Percentiles rank a stretch among this genome's conserved stretches.
Evolutionary conservation across 2,797 vertebrate genomes (phyloP).

Genomic region (Mormyrus proboscirostris): DNA sequence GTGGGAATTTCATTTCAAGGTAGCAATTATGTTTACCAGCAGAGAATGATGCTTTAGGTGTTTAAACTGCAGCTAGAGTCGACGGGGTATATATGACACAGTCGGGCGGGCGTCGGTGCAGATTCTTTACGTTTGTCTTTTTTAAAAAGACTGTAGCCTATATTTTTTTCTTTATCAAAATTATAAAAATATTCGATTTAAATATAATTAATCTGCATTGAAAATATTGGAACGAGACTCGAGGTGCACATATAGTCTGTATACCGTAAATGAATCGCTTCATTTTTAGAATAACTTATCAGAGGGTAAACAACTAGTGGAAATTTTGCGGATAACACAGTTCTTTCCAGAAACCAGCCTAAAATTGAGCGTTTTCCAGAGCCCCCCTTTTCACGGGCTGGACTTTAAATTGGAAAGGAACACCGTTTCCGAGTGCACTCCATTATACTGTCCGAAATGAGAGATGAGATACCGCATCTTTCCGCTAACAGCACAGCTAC

Average conservation of each 20-base stretch:
- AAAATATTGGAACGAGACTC: background rate
- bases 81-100: background rate
- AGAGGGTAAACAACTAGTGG: background rate
- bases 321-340: background rate
- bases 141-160: background rate
- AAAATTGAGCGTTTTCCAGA: background rate
- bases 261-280: background rate
- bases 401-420: background rate
- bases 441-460: background rate
- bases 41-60: background rate
- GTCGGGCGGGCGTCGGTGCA: background rate
- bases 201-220: background rate
- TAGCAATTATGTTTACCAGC: background rate
- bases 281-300: background rate
- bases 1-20: background rate
- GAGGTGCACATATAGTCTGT: background rate
- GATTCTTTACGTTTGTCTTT: background rate
- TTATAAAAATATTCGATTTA: background rate
- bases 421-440: background rate
- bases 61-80: background rate
- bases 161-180: background rate
- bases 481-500: background rate
- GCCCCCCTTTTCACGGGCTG: background rate
- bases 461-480: background rate
- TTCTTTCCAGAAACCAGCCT: background rate